A percentile compares a stretch with the other conserved stretches of the same genome.
Evolutionary conservation across 2,888 invertebrate genomes (phyloP).

Genomic region (Melangyna quadrimaculata): DNA sequence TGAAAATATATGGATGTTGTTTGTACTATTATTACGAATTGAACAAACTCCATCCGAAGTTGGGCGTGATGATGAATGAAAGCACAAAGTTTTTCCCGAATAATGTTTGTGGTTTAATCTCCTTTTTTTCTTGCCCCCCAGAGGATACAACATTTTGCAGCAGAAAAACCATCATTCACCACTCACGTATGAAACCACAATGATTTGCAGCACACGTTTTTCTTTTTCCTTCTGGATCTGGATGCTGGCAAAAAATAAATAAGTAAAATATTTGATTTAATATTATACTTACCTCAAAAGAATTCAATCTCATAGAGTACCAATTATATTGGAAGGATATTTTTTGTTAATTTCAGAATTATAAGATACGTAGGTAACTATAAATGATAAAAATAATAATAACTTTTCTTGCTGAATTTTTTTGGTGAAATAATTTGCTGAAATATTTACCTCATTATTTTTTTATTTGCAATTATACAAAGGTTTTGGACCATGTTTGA

Average conservation of each 20-base stretch:
- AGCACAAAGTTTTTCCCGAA: neutral
- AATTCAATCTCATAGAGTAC: neutral
- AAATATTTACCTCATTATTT: no score
- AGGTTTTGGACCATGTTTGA: no score
- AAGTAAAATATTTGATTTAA: neutral
- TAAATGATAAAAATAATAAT: no score
- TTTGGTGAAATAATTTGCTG: neutral
- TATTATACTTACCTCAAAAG: neutral
- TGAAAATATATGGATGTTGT: neutral
- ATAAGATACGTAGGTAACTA: no score
- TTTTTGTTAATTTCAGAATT: neutral
- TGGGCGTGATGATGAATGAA: neutral
- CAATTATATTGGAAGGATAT: neutral
- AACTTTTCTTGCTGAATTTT: neutral
- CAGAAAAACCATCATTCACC: neutral
- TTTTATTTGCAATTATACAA: no score
- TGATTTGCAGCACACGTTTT: neutral
- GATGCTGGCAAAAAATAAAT: neutral
- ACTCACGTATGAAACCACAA: neutral
- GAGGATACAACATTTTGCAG: neutral
- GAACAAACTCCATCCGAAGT: neutral
- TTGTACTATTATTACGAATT: neutral
- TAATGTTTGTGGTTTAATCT: slow-evolving; percentile 1
- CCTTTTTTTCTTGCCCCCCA: neutral
- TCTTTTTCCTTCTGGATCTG: neutral